Evolutionary conservation across 2,113 vertebrate genomes (phyloP).

Genomic region (Sclerurus mexicanus): DNA sequence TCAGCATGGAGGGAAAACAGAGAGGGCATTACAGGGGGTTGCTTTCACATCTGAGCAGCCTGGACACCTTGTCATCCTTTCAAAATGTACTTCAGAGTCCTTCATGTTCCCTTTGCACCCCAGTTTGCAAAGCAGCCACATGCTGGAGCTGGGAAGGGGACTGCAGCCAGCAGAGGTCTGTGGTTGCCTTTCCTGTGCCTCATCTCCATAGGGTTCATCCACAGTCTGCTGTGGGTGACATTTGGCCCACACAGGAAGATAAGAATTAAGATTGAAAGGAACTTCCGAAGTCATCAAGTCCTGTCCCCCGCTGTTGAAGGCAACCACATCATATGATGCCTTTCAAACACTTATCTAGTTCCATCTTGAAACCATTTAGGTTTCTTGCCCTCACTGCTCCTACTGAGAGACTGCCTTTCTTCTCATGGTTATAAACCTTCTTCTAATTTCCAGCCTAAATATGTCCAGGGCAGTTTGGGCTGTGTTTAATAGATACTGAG

Average conservation of each 20-base stretch:
- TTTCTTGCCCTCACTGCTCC: conserved; percentile 57
- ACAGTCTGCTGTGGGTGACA: neutral
- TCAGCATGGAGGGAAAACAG: neutral
- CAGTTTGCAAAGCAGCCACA: neutral
- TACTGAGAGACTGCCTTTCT: conserved; percentile 60
- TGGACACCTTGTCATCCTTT: neutral
- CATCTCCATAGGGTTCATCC: accelerated
- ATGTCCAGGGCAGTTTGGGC: neutral
- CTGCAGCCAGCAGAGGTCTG: neutral
- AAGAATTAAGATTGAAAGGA: conserved; percentile 58
- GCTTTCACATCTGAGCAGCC: neutral
- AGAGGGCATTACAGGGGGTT: accelerated
- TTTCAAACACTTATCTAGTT: conserved; percentile 50
- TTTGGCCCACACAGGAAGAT: conserved; percentile 61
- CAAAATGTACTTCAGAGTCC: neutral
- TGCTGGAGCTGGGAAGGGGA: neutral
- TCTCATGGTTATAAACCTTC: conserved; percentile 51
- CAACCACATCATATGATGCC: conserved; percentile 53
- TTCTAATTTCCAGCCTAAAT: conserved; percentile 56
- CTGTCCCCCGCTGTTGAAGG: conserved; percentile 54
- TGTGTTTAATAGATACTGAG: conserved; percentile 34
- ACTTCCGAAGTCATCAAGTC: conserved; percentile 62
- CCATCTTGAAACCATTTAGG: conserved; percentile 64
- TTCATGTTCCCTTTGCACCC: neutral
- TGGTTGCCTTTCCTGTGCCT: neutral